Percentiles rank a stretch among this genome's conserved stretches.
Conservation (phyloP, 2,888 invertebrate species). For the Cryptocheilus praepositus region DNA sequence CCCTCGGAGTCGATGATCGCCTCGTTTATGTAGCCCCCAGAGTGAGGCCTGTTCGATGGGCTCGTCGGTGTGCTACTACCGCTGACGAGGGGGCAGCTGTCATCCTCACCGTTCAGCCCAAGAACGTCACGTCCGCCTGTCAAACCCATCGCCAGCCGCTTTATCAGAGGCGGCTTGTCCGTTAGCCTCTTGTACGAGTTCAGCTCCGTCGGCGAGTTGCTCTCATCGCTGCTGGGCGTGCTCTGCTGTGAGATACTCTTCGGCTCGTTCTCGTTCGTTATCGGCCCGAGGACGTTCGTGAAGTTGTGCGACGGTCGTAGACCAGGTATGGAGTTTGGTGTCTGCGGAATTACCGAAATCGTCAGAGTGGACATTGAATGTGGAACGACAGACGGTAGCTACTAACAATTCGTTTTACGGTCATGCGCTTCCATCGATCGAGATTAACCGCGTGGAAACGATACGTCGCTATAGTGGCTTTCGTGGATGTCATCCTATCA, state of each 20-base stretch:
- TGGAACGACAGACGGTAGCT: too few relatives aligned
- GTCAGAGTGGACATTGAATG: too few relatives aligned
- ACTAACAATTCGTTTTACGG: too few relatives aligned
- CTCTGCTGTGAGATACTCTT: slow-evolving; percentile 76
- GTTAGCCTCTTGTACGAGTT: slow-evolving; percentile 89
- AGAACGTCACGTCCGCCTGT: slow-evolving; percentile 75
- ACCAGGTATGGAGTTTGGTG: slow-evolving; percentile 83
- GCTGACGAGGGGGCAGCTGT: slow-evolving; percentile 86
- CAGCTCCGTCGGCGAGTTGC: slow-evolving; percentile 90
- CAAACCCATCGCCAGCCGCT: slow-evolving; percentile 86
- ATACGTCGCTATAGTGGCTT: too few relatives aligned
- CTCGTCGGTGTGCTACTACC: slow-evolving; percentile 83
- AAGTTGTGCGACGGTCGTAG: slow-evolving; percentile 80
- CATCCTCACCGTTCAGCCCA: slow-evolving; percentile 78
- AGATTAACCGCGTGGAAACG: too few relatives aligned
- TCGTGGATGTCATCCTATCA: too few relatives aligned
- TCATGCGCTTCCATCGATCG: too few relatives aligned
- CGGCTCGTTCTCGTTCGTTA: slow-evolving; percentile 68
- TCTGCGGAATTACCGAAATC: slow-evolving; percentile 47
- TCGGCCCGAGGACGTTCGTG: slow-evolving; percentile 75
- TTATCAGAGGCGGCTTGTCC: slow-evolving; percentile 88
- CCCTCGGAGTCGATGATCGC: slow-evolving; percentile 82
- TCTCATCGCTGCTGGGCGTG: slow-evolving; percentile 87
- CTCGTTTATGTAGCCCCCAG: slow-evolving; percentile 88
- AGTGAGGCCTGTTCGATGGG: slow-evolving; percentile 80